A percentile compares a stretch with the other conserved stretches of the same genome.
Evolutionary conservation across 2,113 vertebrate species (phyloP).

Genomic region (Empidonax alnorum): DNA sequence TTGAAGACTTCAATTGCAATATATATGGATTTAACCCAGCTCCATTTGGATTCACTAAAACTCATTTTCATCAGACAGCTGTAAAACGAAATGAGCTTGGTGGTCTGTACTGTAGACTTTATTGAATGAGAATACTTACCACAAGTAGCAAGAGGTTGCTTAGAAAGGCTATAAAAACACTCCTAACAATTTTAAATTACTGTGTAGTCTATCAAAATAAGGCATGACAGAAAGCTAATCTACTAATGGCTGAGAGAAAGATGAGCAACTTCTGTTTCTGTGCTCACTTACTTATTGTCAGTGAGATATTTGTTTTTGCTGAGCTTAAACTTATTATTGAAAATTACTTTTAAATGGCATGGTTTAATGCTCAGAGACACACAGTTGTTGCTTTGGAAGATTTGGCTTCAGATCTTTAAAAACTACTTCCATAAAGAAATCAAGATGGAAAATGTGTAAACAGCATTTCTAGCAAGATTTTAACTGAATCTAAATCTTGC

Average conservation of each 20-base stretch:
- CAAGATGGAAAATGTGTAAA: background rate
- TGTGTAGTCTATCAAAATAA: background rate
- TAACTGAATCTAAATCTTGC: background rate
- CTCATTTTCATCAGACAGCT: conserved; percentile 73
- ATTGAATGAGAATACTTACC: conserved; percentile 53
- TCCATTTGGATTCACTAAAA: conserved; percentile 68
- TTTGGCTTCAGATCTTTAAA: background rate
- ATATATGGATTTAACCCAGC: conserved; percentile 70
- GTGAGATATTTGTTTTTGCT: conserved; percentile 34
- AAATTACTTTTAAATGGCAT: background rate
- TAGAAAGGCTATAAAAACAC: conserved; percentile 20
- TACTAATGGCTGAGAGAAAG: conserved; percentile 51
- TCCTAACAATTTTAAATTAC: conserved; percentile 9
- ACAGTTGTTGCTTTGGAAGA: background rate
- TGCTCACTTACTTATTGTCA: conserved; percentile 61
- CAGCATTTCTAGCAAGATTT: background rate
- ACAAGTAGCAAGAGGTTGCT: conserved; percentile 38
- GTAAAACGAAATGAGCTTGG: conserved; percentile 65
- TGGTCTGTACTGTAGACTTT: conserved; percentile 62
- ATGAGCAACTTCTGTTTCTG: conserved; percentile 36
- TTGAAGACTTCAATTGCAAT: conserved; percentile 69
- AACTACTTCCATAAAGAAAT: background rate
- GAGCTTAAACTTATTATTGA: conserved; percentile 19
- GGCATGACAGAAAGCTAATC: conserved; percentile 50
- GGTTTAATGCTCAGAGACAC: background rate